Conservation (phyloP, 2,888 invertebrate genomes). For the Nephrotoma appendiculata region DNA sequence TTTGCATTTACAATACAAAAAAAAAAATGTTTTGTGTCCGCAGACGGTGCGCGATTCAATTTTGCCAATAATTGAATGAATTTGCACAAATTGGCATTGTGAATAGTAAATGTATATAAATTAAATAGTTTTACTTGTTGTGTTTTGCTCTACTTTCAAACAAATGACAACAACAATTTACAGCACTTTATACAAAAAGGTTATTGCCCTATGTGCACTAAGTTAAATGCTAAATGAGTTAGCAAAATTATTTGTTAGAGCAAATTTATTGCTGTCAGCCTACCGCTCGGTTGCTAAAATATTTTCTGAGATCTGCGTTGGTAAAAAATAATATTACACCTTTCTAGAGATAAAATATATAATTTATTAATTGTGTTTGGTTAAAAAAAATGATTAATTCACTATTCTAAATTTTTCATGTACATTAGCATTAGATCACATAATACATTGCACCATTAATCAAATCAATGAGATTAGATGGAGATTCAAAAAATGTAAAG, state of each 20-base stretch:
- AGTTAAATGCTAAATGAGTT: neutral
- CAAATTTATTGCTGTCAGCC: neutral
- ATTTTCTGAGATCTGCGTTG: neutral
- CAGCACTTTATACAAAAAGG: neutral
- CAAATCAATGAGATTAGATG: neutral
- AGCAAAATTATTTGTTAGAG: neutral
- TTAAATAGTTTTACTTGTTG: neutral
- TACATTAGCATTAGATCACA: too few relatives aligned
- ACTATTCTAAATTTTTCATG: neutral
- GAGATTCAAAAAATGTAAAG: too few relatives aligned
- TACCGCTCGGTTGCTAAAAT: neutral
- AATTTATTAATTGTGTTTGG: neutral
- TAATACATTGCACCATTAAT: neutral
- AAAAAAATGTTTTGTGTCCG: neutral
- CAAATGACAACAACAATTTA: neutral
- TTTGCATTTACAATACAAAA: neutral
- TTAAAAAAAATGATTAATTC: neutral
- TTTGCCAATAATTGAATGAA: neutral
- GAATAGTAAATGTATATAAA: neutral
- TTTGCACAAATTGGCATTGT: neutral
- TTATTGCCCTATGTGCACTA: neutral
- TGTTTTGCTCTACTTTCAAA: neutral
- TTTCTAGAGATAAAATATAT: neutral
- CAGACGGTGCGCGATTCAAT: neutral
- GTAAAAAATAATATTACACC: neutral